Evolutionary conservation across 2,888 invertebrate genomes (phyloP).

Genomic region (Serrognathus titanus): DNA sequence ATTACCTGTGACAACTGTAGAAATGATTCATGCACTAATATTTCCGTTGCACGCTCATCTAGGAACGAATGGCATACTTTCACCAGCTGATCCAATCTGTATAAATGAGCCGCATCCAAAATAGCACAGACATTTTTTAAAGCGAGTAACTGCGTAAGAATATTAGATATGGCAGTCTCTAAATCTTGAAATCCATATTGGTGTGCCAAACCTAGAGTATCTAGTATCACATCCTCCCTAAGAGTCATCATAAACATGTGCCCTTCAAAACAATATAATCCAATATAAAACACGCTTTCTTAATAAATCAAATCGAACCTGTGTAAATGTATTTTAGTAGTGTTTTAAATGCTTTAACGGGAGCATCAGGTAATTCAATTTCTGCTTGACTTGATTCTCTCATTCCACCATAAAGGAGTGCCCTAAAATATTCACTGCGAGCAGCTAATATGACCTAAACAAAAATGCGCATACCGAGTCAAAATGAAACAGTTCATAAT

Average conservation of each 20-base stretch:
- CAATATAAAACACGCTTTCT: not conserved
- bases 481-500: not conserved
- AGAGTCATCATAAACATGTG: conserved; percentile 65
- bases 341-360: conserved; percentile 81
- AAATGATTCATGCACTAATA: conserved; percentile 82
- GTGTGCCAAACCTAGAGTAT: conserved; percentile 83
- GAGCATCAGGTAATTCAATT: conserved; percentile 81
- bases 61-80: conserved; percentile 86
- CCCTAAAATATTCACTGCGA: conserved; percentile 94
- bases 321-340: conserved; percentile 94
- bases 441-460: conserved; percentile 82
- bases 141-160: conserved; percentile 82
- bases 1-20: conserved; percentile 74
- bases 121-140: conserved; percentile 92
- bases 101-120: conserved; percentile 83
- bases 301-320: conserved; percentile 51
- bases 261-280: conserved; percentile 45
- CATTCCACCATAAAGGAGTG: conserved; percentile 74
- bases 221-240: conserved; percentile 67
- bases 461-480: not conserved
- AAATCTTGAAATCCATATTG: conserved; percentile 93
- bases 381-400: conserved; percentile 72
- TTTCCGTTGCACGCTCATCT: conserved; percentile 83
- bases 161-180: conserved; percentile 89
- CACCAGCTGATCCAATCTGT: conserved; percentile 62